Conservation (phyloP, 2,797 vertebrate species). For the Cetoscarus ocellatus region DNA sequence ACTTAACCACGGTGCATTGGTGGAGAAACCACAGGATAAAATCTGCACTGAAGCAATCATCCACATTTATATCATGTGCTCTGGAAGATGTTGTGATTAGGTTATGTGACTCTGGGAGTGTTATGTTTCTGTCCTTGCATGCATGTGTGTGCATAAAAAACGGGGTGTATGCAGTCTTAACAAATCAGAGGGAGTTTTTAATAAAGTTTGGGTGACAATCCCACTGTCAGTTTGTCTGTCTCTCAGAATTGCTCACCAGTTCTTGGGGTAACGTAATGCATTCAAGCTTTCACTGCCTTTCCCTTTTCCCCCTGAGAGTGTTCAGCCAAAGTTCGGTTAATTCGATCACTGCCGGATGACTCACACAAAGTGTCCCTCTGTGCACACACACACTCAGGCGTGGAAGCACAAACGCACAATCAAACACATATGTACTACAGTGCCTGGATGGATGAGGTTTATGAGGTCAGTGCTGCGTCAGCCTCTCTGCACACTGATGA, state of each 20-base stretch:
- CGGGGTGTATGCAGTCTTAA: constrained; percentile 27
- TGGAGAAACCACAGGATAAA: constrained; percentile 53
- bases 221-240: constrained; percentile 42
- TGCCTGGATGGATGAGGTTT: constrained; percentile 44
- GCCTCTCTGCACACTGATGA: constrained; percentile 51
- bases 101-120: background rate
- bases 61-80: constrained; percentile 49
- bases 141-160: background rate
- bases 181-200: constrained; percentile 26
- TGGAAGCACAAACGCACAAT: background rate
- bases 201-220: constrained; percentile 34
- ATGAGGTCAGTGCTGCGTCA: constrained; percentile 68
- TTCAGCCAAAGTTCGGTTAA: constrained; percentile 74
- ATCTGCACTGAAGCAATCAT: constrained; percentile 39
- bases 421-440: constrained; percentile 18
- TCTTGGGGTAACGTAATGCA: constrained; percentile 54
- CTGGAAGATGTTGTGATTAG: constrained; percentile 38
- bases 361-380: constrained; percentile 66
- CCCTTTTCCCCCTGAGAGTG: constrained; percentile 39
- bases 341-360: constrained; percentile 77
- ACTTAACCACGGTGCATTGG: constrained; percentile 41
- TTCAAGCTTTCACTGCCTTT: constrained; percentile 37
- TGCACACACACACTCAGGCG: constrained; percentile 26
- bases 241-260: constrained; percentile 44
- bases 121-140: background rate